These are phyloP conservation scores for Atta colombica DNA, from an alignment of 1,140 invertebrate genomes.

Conservation along the genomic window DNA sequence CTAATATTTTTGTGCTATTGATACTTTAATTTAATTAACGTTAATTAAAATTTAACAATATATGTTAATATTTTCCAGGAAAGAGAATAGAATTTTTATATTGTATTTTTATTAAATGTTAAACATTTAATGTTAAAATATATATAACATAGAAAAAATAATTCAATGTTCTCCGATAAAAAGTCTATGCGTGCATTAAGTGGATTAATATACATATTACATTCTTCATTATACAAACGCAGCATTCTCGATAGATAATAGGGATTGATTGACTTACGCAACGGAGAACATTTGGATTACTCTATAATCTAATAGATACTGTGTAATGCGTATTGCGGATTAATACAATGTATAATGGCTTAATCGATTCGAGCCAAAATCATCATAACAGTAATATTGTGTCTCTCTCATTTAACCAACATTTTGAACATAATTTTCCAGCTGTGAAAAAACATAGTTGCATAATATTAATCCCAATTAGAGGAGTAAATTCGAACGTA, in stretches of 20 bases:
- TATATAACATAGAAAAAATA: neutral
- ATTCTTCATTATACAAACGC: neutral
- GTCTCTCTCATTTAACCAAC: conserved; percentile 7
- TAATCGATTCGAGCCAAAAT: conserved; percentile 40
- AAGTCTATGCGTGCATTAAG: neutral
- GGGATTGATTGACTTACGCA: conserved; percentile 45
- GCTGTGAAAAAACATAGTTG: neutral
- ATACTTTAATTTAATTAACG: neutral
- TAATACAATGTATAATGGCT: conserved; percentile 45
- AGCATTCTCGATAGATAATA: conserved; percentile 41
- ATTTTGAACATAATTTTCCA: neutral
- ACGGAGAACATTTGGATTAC: conserved; percentile 42
- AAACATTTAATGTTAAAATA: neutral
- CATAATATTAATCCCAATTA: neutral
- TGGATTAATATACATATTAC: conserved; percentile 2
- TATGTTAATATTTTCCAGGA: neutral
- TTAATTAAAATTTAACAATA: neutral
- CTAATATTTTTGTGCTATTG: neutral
- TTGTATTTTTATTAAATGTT: too few relatives aligned
- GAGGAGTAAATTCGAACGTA: neutral
- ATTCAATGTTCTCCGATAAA: neutral
- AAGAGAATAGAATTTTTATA: too few relatives aligned
- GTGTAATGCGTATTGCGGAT: conserved; percentile 40
- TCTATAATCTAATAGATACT: neutral
- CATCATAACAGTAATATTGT: conserved; percentile 31